Percentiles rank a stretch among this genome's conserved stretches.
Evolutionary conservation across 2,888 invertebrate genomes (phyloP).

Genomic region (Choristoneura rosaceana): DNA sequence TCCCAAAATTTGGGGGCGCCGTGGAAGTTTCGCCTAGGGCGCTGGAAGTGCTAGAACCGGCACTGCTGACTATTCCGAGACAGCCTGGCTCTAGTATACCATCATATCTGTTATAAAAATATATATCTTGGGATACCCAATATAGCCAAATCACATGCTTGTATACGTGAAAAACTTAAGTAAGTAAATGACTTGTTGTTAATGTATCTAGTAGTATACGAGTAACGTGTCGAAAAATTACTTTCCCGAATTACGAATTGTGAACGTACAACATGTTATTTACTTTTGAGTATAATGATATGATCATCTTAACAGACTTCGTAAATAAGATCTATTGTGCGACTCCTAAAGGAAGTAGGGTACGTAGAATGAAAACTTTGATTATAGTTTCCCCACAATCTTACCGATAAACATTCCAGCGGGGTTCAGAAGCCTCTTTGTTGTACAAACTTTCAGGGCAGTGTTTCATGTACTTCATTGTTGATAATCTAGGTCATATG

Average conservation of each 20-base stretch:
- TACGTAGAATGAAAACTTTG: slow-evolving; percentile 16
- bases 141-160: background rate
- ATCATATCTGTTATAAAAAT: background rate
- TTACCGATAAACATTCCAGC: slow-evolving; percentile 25
- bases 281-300: too few relatives aligned
- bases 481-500: slow-evolving; percentile 14
- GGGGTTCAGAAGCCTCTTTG: slow-evolving; percentile 28
- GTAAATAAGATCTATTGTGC: slow-evolving; percentile 18
- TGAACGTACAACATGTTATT: too few relatives aligned
- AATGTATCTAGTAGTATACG: too few relatives aligned
- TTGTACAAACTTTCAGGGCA: slow-evolving; percentile 29
- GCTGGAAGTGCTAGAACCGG: too few relatives aligned
- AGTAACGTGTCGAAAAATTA: too few relatives aligned
- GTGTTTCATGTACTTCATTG: slow-evolving; percentile 22
- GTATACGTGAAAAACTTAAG: background rate
- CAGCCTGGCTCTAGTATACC: background rate
- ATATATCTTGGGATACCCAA: background rate
- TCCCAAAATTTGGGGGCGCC: too few relatives aligned
- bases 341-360: slow-evolving; percentile 5
- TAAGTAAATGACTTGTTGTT: too few relatives aligned
- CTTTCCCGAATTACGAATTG: too few relatives aligned
- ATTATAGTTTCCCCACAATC: slow-evolving; percentile 27
- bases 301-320: background rate
- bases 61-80: background rate
- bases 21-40: too few relatives aligned